These are phyloP conservation scores for Hesperia comma DNA, from an alignment of 2,888 invertebrate species.

Conservation along the genomic window DNA sequence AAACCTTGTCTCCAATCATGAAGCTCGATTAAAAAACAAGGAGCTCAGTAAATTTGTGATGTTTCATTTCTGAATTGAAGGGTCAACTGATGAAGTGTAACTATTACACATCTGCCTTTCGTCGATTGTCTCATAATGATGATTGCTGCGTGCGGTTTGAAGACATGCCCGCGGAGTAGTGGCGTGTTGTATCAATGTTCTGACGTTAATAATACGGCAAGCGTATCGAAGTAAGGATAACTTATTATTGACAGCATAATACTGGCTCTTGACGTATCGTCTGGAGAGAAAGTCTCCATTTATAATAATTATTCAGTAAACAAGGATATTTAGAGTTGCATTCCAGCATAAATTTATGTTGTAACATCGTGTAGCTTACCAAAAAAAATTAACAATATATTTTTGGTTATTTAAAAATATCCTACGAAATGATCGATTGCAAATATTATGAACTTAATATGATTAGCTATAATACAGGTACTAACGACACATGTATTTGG, in stretches of 20 bases:
- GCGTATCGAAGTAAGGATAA: conserved; percentile 61
- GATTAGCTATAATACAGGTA: too few species aligned
- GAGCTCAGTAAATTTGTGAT: not conserved
- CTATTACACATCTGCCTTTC: conserved; percentile 77
- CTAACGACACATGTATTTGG: too few species aligned
- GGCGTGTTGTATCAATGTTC: conserved; percentile 63
- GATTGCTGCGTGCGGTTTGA: conserved; percentile 69
- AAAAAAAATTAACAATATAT: too few species aligned
- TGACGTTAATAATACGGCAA: conserved; percentile 70
- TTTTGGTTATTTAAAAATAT: too few species aligned
- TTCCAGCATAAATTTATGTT: too few species aligned
- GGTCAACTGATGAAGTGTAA: conserved; percentile 66
- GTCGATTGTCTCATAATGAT: conserved; percentile 62
- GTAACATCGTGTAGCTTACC: too few species aligned
- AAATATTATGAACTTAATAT: too few species aligned
- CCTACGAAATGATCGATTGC: too few species aligned
- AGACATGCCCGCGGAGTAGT: conserved; percentile 63
- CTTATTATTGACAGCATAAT: conserved; percentile 69
- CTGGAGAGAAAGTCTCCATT: conserved; percentile 43
- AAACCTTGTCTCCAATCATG: conserved; percentile 42
- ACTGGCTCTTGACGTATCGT: conserved; percentile 55
- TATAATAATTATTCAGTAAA: conserved; percentile 47
- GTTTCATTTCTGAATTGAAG: conserved; percentile 7
- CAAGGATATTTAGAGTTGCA: not conserved
- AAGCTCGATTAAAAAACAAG: conserved; percentile 14